Conservation (phyloP, 2,888 invertebrate species). For the Toxonevra muliebris region DNA sequence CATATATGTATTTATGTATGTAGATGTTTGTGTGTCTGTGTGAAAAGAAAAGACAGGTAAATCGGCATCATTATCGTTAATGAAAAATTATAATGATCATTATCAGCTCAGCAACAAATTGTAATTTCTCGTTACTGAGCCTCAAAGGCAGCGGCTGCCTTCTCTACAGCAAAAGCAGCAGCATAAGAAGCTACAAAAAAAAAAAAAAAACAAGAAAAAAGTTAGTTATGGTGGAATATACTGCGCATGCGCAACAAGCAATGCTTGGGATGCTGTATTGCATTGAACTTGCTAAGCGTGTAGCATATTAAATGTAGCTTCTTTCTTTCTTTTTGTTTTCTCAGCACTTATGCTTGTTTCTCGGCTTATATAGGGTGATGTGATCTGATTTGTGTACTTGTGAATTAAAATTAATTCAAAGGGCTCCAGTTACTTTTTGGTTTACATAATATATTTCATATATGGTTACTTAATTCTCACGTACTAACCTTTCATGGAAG, state of each 20-base stretch:
- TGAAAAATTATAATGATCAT: conserved; percentile 36
- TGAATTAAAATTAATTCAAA: too few relatives aligned
- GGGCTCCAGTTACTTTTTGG: too few relatives aligned
- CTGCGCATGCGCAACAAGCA: conserved; percentile 12
- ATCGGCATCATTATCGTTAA: conserved; percentile 34
- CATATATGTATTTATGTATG: neutral
- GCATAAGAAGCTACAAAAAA: neutral
- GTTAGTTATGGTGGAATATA: neutral
- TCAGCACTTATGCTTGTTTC: too few relatives aligned
- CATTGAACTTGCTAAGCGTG: conserved; percentile 1
- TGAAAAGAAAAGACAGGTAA: conserved; percentile 21
- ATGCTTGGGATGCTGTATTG: neutral
- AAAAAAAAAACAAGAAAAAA: neutral
- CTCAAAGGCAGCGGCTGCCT: too few relatives aligned
- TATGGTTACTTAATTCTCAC: too few relatives aligned
- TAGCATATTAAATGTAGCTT: conserved; percentile 2
- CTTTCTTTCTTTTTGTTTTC: too few relatives aligned
- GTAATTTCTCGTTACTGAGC: too few relatives aligned
- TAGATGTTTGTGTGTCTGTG: neutral
- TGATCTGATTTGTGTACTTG: too few relatives aligned
- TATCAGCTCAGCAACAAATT: conserved; percentile 16
- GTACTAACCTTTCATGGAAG: too few relatives aligned
- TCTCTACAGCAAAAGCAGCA: neutral
- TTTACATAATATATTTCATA: too few relatives aligned
- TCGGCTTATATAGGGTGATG: too few relatives aligned